Base-by-base conservation (phyloP, 2,797 vertebrate genomes). In the Phrynocephalus vlangalii region DNA sequence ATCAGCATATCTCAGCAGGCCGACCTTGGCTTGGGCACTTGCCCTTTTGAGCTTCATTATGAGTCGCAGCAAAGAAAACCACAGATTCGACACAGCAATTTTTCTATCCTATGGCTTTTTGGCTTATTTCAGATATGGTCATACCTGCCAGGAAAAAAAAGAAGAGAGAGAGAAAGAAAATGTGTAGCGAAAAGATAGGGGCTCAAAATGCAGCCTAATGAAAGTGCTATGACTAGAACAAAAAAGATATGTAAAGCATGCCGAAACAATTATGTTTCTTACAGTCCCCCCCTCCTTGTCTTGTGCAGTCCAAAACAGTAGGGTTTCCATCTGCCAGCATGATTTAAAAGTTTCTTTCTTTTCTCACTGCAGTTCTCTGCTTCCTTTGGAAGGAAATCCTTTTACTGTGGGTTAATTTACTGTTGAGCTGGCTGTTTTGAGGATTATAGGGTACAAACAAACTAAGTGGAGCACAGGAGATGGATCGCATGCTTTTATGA, bases 341-440 rank as follows among this genome's bases (percentile, higher is more conserved):
- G 91, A 90, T 89, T 94, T 92, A 94, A 72, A 93, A 94, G 71
- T 92, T 90, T 89, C 56, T 81, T 95, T 95, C 86, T 91, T 92
- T 93, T 90, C 86, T 91, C 83, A 91, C 87, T 90, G 56, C 63
- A 91, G 80, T 16, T 0, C 56, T 79, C 90, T 89, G 87, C 75
- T 92, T 82, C 82, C 93, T 94, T 94, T 92, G 73, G 87, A 81
- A 89, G 81, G 85, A 96, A 92, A 93, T 89, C 83, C 26, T 94
- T 82, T 88, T 87, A 83, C 86, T 52, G 68, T 9, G 91, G 66
- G 70, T 92, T 95, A 92, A 92, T 93, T 95, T 95, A 90, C 92
- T 75, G 20, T 94, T 92, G 68, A 82, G 85, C 72, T 87, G 63
- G 44, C 24, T 91, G 81, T 83, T 83, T 93, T 94, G 84, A 75